Base-by-base conservation (phyloP, 2,113 vertebrate species). In the Mohoua ochrocephala region DNA sequence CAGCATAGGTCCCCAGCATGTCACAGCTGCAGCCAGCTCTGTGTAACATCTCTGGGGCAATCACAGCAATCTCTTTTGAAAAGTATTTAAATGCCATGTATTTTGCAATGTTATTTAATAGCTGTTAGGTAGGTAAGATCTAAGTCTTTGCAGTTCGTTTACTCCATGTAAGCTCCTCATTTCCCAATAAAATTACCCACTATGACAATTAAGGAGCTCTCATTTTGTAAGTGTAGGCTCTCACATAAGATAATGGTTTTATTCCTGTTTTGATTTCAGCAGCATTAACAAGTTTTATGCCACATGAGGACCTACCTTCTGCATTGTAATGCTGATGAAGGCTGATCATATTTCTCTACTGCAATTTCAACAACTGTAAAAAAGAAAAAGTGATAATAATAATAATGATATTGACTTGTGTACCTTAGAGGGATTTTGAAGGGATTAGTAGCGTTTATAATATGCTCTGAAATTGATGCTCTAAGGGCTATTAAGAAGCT, bases 81-180 rank as follows among this genome's bases (percentile, higher is more conserved):
- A 91, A 82, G 56, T 79, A 68, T 91, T 95, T 84, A 84, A 92
- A 68, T 47, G n/a, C 5, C 87, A 60, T 63, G 84, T 89, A 63
- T 87, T 95, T 92, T 52, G 17, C 91, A 89, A 91, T 67, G 52
- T 56, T 89, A 71, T 92, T 89, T 92, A 78, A 57, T 84, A 87
- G 44, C 47, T 91, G 10, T 22, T 87, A 50, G 37, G 70, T 80
- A 88, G 41, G 52, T 67, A 89, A 68, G 27, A 82, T 44, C 28
- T 60, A 57, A 47, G 56, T 45, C 49, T 92, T 80, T 68, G 28
- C 26, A 78, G 84, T 92, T 91, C 2, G 45, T 89, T 89, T 61
- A 4, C 20, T 91, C 27, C 61, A 28, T 87, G 19, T 56, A 81
- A 94, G 20, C 49, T 92, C 31, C n/a, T 11, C 2, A 12, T 60